Conservation (phyloP, 2,888 invertebrate genomes). For the Taenaris catops region DNA sequence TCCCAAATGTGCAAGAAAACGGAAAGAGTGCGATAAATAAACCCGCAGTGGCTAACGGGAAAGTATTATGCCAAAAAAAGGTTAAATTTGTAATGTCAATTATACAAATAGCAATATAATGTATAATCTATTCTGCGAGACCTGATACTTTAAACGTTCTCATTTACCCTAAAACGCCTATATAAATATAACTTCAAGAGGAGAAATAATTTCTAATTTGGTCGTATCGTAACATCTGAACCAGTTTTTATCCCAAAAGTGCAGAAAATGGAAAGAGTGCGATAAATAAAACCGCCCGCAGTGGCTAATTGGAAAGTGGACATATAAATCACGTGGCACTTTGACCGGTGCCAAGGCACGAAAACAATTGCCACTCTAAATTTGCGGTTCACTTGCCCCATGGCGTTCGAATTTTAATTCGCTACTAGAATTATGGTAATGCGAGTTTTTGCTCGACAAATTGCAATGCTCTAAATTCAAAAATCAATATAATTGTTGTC, state of each 20-base stretch:
- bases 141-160: no score
- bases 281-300: constrained; percentile 66
- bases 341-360: constrained; percentile 43
- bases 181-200: no score
- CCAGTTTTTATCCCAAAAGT: constrained; percentile 44
- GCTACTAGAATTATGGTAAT: constrained; percentile 2
- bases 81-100: no score
- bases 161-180: no score
- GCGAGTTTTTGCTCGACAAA: no score
- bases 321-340: constrained; percentile 66
- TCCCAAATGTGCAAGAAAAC: constrained; percentile 63
- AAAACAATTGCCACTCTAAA: constrained; percentile 47
- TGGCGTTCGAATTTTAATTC: constrained; percentile 14
- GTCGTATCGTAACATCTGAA: constrained; percentile 15
- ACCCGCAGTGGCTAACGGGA: constrained; percentile 66
- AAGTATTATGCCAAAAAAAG: no score
- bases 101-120: no score
- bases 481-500: no score
- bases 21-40: constrained; percentile 68
- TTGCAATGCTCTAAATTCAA: no score
- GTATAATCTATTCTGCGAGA: no score
- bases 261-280: constrained; percentile 62
- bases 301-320: constrained; percentile 69
- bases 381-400: constrained; percentile 36
- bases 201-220: no score